A percentile compares a stretch with the other conserved stretches of the same genome.
Conservation (phyloP, 2,797 vertebrate species). For the Sebastes minor region DNA sequence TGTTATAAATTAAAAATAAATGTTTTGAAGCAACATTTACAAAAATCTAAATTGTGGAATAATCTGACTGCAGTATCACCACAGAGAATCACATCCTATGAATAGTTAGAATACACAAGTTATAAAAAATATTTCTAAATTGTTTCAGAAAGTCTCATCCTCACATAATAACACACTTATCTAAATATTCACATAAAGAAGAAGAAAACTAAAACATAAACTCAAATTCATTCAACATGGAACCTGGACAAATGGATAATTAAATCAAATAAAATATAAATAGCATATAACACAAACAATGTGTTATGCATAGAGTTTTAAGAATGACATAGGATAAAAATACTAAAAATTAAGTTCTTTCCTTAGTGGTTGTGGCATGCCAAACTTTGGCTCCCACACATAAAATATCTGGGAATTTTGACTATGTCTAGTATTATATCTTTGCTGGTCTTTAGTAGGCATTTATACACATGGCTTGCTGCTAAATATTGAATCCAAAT, state of each 20-base stretch:
- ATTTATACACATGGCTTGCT: neutral
- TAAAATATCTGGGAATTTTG: neutral
- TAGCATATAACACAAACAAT: neutral
- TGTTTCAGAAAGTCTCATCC: neutral
- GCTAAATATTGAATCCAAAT: neutral
- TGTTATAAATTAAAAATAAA: slow-evolving; percentile 80
- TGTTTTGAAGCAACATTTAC: slow-evolving; percentile 83
- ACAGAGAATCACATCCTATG: neutral
- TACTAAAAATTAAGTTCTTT: neutral
- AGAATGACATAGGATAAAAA: neutral
- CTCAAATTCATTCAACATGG: neutral
- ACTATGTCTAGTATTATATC: neutral
- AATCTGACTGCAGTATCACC: neutral
- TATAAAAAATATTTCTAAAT: neutral
- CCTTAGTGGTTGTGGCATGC: neutral
- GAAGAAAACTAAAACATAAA: neutral
- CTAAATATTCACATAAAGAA: neutral
- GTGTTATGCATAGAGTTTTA: neutral
- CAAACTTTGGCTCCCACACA: neutral
- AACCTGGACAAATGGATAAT: neutral
- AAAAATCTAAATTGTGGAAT: slow-evolving; percentile 2
- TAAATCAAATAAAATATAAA: neutral
- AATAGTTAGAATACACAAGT: neutral
- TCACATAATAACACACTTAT: neutral
- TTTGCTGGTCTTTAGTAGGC: neutral